Conservation (phyloP, 2,113 vertebrate genomes). For the Erpornis zantholeuca region DNA sequence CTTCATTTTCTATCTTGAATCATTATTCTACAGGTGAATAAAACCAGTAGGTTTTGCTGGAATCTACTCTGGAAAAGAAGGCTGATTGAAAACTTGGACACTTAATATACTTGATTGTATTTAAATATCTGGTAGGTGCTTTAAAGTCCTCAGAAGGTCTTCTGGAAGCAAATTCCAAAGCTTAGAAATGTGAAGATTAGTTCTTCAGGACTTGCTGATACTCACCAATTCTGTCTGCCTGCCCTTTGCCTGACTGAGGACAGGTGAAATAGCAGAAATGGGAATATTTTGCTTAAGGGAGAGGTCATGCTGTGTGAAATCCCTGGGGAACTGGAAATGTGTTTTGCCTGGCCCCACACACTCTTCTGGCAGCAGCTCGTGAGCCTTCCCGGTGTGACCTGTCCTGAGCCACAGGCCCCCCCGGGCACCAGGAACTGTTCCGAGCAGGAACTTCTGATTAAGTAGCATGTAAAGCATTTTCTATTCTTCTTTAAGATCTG, state of each 20-base stretch:
- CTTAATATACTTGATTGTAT: background rate
- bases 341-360: background rate
- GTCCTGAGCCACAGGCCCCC: background rate
- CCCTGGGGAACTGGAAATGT: background rate
- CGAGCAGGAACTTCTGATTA: background rate
- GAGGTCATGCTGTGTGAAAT: accelerated
- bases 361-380: background rate
- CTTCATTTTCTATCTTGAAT: background rate
- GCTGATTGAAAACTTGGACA: background rate
- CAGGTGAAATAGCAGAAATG: background rate
- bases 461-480: background rate
- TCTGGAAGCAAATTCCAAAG: background rate
- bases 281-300: background rate
- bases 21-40: background rate
- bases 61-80: background rate
- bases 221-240: background rate
- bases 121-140: background rate
- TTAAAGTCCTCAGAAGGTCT: background rate
- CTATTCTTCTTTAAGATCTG: background rate
- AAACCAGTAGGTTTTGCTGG: background rate
- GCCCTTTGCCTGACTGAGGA: background rate
- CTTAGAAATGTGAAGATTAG: background rate
- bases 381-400: background rate
- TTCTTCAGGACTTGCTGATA: background rate
- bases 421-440: background rate